phyloP scores from a whole-genome alignment of 2,113 vertebrate species.

The Upupa epops region DNA sequence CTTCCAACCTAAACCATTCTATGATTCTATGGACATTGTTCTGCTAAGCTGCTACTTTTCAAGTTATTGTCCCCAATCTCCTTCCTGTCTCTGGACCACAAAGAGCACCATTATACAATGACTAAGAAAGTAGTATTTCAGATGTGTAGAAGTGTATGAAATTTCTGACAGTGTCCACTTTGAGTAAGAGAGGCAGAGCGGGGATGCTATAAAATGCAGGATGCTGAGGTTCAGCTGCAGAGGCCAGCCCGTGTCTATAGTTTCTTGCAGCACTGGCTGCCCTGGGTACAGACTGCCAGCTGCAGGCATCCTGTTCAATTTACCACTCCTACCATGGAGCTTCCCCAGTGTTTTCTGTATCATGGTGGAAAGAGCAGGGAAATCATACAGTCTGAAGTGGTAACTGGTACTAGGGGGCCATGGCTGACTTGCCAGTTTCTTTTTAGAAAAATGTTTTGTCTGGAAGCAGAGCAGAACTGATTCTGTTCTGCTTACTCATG shows the following conservation, averaged over 20 bases:
- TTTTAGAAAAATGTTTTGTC: background rate
- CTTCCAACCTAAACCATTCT: too few relatives aligned
- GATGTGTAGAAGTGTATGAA: background rate
- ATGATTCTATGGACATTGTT: too few relatives aligned
- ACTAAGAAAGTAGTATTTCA: background rate
- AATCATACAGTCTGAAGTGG: background rate
- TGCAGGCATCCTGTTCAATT: accelerated
- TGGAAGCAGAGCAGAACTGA: background rate
- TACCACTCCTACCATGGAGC: accelerated
- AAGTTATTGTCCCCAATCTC: background rate
- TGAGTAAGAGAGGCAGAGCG: background rate
- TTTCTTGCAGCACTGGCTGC: background rate
- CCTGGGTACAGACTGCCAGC: background rate
- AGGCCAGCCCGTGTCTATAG: background rate
- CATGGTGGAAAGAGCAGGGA: background rate
- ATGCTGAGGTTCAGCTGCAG: background rate
- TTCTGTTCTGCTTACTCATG: background rate
- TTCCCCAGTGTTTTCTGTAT: background rate
- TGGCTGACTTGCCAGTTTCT: background rate
- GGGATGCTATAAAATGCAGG: background rate
- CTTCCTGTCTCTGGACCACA: background rate
- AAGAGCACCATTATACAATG: background rate
- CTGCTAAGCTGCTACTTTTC: background rate
- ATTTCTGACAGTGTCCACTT: background rate
- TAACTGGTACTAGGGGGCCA: background rate